A percentile compares a stretch with the other conserved stretches of the same genome.
phyloP scores from a whole-genome alignment of 2,797 vertebrate species.

The Danio jaintianensis region DNA sequence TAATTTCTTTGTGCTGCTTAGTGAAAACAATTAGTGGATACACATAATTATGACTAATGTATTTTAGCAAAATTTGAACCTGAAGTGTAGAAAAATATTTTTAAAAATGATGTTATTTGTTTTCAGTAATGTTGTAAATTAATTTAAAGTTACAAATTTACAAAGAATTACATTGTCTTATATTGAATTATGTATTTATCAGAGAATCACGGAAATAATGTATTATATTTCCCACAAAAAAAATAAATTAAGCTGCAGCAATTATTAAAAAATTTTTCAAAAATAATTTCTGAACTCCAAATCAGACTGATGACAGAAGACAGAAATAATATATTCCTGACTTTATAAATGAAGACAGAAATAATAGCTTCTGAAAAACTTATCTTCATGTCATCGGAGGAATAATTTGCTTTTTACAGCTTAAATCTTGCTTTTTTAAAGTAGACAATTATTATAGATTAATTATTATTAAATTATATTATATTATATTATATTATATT shows the following conservation, averaged over 20 bases:
- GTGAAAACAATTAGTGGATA: conserved; percentile 69
- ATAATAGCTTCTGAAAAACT: no score
- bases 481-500: no score
- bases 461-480: no score
- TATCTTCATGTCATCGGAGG: background rate
- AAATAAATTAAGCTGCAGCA: no score
- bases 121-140: background rate
- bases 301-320: background rate
- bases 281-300: background rate
- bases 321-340: no score
- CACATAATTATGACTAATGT: conserved; percentile 63
- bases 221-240: background rate
- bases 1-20: conserved; percentile 66
- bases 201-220: background rate
- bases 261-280: background rate
- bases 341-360: no score
- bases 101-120: background rate
- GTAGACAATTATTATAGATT: no score
- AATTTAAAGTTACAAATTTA: background rate
- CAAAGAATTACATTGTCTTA: background rate
- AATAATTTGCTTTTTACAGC: background rate
- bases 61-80: no score
- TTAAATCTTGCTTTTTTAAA: no score
- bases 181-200: background rate
- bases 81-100: background rate